Evolutionary conservation across 2,888 invertebrate species (phyloP).

Genomic region (Cosmopolites sordidus): DNA sequence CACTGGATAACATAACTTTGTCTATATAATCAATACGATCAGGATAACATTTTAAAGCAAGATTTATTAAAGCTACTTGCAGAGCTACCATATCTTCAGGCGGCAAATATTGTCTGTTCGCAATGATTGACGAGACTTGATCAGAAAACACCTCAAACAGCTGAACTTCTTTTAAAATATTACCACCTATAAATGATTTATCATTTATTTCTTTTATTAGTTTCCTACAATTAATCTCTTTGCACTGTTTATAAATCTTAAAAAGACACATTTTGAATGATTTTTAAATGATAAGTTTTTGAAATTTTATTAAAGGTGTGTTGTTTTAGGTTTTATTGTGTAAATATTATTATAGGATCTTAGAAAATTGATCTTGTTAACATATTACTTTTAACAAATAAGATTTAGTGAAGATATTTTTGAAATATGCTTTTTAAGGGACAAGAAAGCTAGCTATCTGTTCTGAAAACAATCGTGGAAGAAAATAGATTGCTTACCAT

Average conservation of each 20-base stretch:
- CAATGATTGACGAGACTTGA: conserved; percentile 91
- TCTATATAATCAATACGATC: conserved; percentile 93
- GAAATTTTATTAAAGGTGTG: too few relatives aligned
- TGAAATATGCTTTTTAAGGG: too few relatives aligned
- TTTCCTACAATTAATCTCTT: background rate
- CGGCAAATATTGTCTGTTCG: conserved; percentile 92
- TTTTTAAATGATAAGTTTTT: too few relatives aligned
- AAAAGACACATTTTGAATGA: background rate
- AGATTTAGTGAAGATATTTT: too few relatives aligned
- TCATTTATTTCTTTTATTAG: conserved; percentile 2
- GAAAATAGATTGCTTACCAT: too few relatives aligned
- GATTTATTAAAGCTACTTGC: conserved; percentile 89
- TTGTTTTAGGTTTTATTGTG: too few relatives aligned
- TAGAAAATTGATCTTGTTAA: too few relatives aligned
- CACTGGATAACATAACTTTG: conserved; percentile 87
- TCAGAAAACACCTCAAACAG: conserved; percentile 98
- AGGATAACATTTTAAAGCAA: conserved; percentile 96
- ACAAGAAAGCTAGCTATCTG: too few relatives aligned
- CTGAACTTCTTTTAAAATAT: conserved; percentile 67
- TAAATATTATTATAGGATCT: too few relatives aligned
- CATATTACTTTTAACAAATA: too few relatives aligned
- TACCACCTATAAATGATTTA: conserved; percentile 29
- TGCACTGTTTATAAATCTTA: background rate
- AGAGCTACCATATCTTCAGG: conserved; percentile 93
- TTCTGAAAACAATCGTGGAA: too few relatives aligned